Percentiles rank a stretch among this genome's conserved stretches.
Evolutionary conservation across 2,888 invertebrate genomes (phyloP).

Genomic region (Agonopterix heracliana): DNA sequence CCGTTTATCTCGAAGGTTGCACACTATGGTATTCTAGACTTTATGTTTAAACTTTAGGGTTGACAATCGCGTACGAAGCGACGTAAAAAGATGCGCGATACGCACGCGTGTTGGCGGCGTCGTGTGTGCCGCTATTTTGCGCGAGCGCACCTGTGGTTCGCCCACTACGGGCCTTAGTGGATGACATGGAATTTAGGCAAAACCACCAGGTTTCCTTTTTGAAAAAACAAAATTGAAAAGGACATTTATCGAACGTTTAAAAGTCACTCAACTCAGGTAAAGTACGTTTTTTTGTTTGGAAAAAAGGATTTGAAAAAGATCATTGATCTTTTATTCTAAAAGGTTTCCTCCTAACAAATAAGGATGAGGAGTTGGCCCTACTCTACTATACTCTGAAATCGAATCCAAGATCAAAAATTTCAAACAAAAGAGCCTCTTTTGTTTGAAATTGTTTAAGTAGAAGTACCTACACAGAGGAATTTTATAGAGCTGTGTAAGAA

Average conservation of each 20-base stretch:
- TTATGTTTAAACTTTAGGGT: constrained; percentile 21
- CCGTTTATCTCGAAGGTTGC: not conserved
- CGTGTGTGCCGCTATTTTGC: constrained; percentile 58
- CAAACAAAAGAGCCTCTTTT: too few species aligned
- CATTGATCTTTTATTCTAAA: too few species aligned
- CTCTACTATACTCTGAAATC: too few species aligned
- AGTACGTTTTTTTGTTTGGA: constrained; percentile 6
- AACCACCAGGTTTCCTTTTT: constrained; percentile 25
- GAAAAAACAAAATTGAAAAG: constrained; percentile 10
- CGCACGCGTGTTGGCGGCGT: constrained; percentile 52
- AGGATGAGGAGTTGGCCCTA: too few species aligned
- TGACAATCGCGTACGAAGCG: constrained; percentile 20
- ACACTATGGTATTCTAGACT: constrained; percentile 9
- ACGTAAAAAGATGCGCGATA: constrained; percentile 23
- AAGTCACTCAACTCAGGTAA: constrained; percentile 5
- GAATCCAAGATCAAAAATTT: too few species aligned
- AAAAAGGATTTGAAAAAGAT: too few species aligned
- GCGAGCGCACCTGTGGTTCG: constrained; percentile 39
- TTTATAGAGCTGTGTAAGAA: too few species aligned
- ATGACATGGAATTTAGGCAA: constrained; percentile 45
- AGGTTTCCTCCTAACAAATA: too few species aligned
- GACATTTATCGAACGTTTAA: constrained; percentile 3
- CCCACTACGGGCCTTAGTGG: constrained; percentile 34
- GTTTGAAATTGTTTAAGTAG: too few species aligned
- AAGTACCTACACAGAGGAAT: too few species aligned